Evolutionary conservation across 53 echinoderm and acorn worm species (phyloP), one percentile per base, ranked within the genome.

Genomic region (Astropecten irregularis): DNA sequence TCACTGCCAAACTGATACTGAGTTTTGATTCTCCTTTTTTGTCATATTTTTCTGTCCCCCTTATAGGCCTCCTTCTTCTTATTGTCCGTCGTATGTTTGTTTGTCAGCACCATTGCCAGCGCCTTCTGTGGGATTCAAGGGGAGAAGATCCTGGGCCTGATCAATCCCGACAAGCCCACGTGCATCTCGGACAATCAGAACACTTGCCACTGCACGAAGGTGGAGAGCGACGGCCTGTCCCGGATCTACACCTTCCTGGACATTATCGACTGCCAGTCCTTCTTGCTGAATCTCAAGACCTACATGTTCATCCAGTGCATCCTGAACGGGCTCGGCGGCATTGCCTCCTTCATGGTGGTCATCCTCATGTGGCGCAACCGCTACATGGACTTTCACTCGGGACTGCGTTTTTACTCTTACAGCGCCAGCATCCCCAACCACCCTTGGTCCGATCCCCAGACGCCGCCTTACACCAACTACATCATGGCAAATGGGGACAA

Each of bases 81-180:
- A 35, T 74, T 97, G 36, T 97, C 97, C 10, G 92, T 93, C 38
- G 66, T 89, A 26, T 97, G 94, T 88, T 66, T 97, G 42, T 97
- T 97, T 85, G 88, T 94, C 55, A 93, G 76, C 77, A 87, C 93
- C 63, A 97, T 92, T 51, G 97, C 97, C 83, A 97, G 97, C 94
- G 94, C 94, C 86, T 97, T 97, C 83, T 93, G 93, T 40, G 97
- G 93, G 56, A 97, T 97, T 37, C 97, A 97, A 71, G 94, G 92
- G 36, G 66, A 89, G 38, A 89, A 87, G 46, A 85, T 97, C 6
- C 64, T 71, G 22, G 53, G 71, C 32, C 50, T 88, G 35, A 85
- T 85, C 4, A 26, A 28, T 44, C 52, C 63, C 0, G 66, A 73
- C 34, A 32, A 62, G 30, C 62, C 86, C 66, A 59, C 73, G 26